Conservation (phyloP, 2,797 vertebrate genomes). For the Anableps anableps region DNA sequence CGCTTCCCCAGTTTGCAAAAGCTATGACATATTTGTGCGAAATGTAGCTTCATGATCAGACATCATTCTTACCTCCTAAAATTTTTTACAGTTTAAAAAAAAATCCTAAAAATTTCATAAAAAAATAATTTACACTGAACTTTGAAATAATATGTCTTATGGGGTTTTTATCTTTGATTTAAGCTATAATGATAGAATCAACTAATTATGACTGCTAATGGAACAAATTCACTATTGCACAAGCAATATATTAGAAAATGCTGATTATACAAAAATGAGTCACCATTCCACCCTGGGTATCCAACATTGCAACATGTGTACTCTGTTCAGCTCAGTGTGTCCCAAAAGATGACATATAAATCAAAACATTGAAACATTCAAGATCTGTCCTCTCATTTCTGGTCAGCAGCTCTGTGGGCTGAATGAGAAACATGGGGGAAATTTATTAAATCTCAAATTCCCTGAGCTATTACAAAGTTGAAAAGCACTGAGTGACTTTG, state of each 20-base stretch:
- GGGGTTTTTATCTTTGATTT: background rate
- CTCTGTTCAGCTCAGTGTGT: conserved; percentile 36
- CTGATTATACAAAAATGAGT: conserved; percentile 2
- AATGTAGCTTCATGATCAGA: background rate
- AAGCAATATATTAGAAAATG: background rate
- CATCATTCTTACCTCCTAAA: background rate
- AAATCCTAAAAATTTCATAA: background rate
- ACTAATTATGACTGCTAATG: background rate
- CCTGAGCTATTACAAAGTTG: conserved; percentile 40
- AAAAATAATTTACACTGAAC: background rate
- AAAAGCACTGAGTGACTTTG: conserved; percentile 47
- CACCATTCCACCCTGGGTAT: conserved; percentile 34
- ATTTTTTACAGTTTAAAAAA: too few species aligned
- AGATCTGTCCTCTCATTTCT: conserved; percentile 51
- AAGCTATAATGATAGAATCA: background rate
- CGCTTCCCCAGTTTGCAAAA: background rate
- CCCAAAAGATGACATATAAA: conserved; percentile 55
- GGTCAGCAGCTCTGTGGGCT: conserved; percentile 49
- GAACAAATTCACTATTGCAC: background rate
- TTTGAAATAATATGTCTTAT: background rate
- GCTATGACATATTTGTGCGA: background rate
- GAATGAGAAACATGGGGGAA: conserved; percentile 43
- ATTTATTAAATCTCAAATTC: conserved; percentile 62
- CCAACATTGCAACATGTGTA: conserved; percentile 44
- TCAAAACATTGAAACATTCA: conserved; percentile 48